phyloP scores from a whole-genome alignment of 2,113 vertebrate species.

The Hypanus sabinus region DNA sequence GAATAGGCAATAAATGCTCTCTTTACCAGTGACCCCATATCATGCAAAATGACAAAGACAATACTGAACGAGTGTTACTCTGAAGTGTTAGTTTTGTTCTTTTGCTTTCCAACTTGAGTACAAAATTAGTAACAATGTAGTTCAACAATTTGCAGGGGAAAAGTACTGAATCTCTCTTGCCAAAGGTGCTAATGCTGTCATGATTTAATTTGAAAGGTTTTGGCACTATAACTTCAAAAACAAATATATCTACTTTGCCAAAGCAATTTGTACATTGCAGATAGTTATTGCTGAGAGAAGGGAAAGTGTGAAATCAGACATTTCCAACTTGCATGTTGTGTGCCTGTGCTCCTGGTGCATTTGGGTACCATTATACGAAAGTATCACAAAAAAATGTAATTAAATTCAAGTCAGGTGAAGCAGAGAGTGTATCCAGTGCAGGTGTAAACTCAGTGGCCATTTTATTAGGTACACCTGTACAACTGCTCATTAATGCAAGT shows the following conservation, averaged over 20 bases:
- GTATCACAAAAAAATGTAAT: not conserved
- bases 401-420: not conserved
- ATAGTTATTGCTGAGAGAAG: not conserved
- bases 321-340: not conserved
- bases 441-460: too few species aligned
- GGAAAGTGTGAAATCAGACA: not conserved
- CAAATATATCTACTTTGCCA: not conserved
- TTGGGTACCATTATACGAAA: not conserved
- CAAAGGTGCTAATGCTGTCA: not conserved
- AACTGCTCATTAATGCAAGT: too few species aligned
- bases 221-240: slow-evolving; percentile 21
- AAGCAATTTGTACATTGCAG: not conserved
- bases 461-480: too few species aligned
- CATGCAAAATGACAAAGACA: too few species aligned
- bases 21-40: too few species aligned
- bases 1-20: too few species aligned
- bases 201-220: not conserved
- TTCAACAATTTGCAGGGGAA: not conserved
- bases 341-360: not conserved
- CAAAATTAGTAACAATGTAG: not conserved
- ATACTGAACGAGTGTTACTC: not conserved
- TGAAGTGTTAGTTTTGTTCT: not conserved
- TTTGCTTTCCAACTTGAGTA: not conserved
- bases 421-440: not conserved
- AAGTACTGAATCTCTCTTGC: not conserved